A percentile compares a stretch with the other conserved stretches of the same genome.
phyloP scores from a whole-genome alignment of 2,888 invertebrate genomes.

The Peribatodes rhomboidaria region DNA sequence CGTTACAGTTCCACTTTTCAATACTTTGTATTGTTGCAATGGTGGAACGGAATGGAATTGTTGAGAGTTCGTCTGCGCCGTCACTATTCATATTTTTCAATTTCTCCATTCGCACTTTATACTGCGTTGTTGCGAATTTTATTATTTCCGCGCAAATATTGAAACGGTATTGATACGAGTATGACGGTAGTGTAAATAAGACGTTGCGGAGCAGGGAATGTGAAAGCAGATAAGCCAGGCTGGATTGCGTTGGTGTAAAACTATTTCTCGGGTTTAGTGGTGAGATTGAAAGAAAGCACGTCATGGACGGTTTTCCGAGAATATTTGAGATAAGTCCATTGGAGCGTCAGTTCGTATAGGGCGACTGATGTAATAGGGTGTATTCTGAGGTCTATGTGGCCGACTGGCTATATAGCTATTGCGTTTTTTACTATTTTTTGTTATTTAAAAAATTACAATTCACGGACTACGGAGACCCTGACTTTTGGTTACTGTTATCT shows the following conservation, averaged over 20 bases:
- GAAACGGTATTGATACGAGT: constrained; percentile 24
- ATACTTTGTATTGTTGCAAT: constrained; percentile 59
- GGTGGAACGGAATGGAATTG: constrained; percentile 55
- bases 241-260: neutral
- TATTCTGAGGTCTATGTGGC: no score
- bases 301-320: neutral
- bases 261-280: neutral
- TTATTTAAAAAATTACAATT: no score
- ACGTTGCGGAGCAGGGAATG: constrained; percentile 6
- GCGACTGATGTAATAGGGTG: no score
- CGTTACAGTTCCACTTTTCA: constrained; percentile 44
- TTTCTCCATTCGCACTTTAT: constrained; percentile 48
- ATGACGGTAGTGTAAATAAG: constrained; percentile 9
- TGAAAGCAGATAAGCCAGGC: neutral
- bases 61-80: constrained; percentile 43
- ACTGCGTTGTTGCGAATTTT: constrained; percentile 21
- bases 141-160: constrained; percentile 31
- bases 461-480: no score
- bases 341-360: no score
- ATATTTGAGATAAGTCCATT: neutral
- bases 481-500: no score
- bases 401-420: no score
- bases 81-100: constrained; percentile 62
- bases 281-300: no score
- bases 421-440: no score